These are phyloP conservation scores for Botia almorhae DNA, from an alignment of 2,797 vertebrate genomes.

Conservation along the genomic window DNA sequence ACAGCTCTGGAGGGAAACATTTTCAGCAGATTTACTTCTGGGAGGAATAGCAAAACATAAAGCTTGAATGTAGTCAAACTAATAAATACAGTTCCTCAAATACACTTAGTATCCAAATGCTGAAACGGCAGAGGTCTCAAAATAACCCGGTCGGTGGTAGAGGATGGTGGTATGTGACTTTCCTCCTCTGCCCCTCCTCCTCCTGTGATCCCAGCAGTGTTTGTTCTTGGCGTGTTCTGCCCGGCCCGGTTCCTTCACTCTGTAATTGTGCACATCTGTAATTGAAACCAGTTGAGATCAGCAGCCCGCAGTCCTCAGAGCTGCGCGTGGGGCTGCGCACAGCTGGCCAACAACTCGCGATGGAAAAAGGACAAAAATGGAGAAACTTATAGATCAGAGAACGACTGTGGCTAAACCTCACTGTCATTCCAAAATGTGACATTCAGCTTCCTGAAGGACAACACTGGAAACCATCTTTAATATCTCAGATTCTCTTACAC, in stretches of 20 bases:
- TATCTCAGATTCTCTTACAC: too few relatives aligned
- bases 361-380: conserved; percentile 39
- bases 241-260: conserved; percentile 48
- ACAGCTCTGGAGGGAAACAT: conserved; percentile 29
- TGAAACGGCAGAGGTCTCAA: conserved; percentile 21
- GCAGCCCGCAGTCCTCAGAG: conserved; percentile 34
- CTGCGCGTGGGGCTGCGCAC: conserved; percentile 21
- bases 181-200: conserved; percentile 22
- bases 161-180: conserved; percentile 34
- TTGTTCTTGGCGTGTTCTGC: conserved; percentile 47
- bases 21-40: conserved; percentile 15
- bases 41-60: background rate
- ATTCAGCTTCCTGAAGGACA: background rate
- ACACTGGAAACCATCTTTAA: background rate
- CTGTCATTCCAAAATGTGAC: conserved; percentile 14
- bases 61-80: conserved; percentile 4
- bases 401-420: conserved; percentile 58
- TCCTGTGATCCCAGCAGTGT: conserved; percentile 42
- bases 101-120: conserved; percentile 30
- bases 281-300: conserved; percentile 67
- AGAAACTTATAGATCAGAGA: conserved; percentile 60
- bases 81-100: background rate
- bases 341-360: conserved; percentile 21
- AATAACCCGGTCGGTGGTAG: conserved; percentile 50
- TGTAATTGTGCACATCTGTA: conserved; percentile 68